Base-by-base conservation (phyloP, 2,888 invertebrate species). In the Bugula neritina region DNA sequence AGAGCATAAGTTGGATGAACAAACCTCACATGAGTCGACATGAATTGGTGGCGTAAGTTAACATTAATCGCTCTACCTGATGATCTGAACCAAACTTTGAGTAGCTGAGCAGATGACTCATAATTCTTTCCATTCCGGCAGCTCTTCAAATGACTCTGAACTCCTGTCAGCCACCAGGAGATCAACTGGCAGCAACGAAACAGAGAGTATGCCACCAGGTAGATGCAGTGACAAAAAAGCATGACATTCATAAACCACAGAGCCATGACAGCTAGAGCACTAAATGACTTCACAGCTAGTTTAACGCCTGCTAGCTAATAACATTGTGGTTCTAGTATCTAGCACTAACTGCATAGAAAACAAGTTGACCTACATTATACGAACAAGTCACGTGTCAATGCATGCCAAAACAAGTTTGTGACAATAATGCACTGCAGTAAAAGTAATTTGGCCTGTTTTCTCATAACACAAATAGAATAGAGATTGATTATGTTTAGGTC, bases 91-190 rank as follows among this genome's bases (percentile, higher is more conserved):
- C 57, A 57, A n/a, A 57, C 57, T 23, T 57, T 57, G 3, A 57
- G 23, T 21, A 57, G 57, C 25, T 57, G 57, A 57, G 57, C 57
- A 21, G 57, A 57, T 13, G 57, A 23, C n/a, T 57, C 57, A 25
- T 57, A 57, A 57, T 57, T 57, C 25, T 57, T 23, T 23, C 25
- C 57, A 5, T 57, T 57, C 23, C 5, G 5, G n/a, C 23, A 21
- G 3, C 5, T 25, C 3, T 57, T 25, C 5, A 57, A 5, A 25
- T 57, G 57, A 23, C n/a, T 21, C 57, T 57, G 57, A 5, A 57
- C 57, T 57, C 57, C 57, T 5, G 5, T 57, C 23, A 57, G 57
- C 3, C n/a, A 5, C 57, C 57, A 57, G 77, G 77, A 55, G 73
- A 74, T 34, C 35, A n/a, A 23, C 35, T 75, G 63, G 23, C 55